Percentiles rank a stretch among this genome's conserved stretches.
phyloP scores from a whole-genome alignment of 2,113 vertebrate species.

The Garra rufa region DNA sequence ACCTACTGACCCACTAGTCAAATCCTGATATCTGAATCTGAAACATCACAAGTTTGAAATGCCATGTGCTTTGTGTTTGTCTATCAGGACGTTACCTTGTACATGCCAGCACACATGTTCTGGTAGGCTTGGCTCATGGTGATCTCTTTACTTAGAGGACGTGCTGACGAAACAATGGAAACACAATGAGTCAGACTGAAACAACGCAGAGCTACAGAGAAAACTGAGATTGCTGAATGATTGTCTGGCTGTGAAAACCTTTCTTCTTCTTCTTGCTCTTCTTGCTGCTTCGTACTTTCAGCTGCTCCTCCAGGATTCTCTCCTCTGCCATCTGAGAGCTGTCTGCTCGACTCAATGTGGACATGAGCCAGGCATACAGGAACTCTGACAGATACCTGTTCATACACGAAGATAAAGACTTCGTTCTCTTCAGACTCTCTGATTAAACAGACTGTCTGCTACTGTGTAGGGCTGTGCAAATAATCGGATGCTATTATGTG shows the following conservation, averaged over 20 bases:
- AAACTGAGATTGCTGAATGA: not conserved
- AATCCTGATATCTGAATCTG: too few relatives aligned
- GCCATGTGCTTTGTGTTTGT: too few relatives aligned
- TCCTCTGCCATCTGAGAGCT: constrained; percentile 98
- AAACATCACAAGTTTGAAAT: too few relatives aligned
- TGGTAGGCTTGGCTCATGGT: constrained; percentile 99
- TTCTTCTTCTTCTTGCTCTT: constrained; percentile 99
- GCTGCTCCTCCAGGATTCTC: constrained; percentile 94
- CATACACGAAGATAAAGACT: not conserved
- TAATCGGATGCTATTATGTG: too few relatives aligned
- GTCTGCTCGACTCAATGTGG: constrained; percentile 94
- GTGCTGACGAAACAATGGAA: constrained; percentile 76
- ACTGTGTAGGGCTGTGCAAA: too few relatives aligned
- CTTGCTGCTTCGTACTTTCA: constrained; percentile 97
- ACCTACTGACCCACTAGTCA: too few relatives aligned
- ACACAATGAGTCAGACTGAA: not conserved
- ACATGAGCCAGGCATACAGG: constrained; percentile 98
- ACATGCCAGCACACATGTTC: constrained; percentile 99
- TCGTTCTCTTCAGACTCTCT: not conserved
- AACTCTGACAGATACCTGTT: constrained; percentile 96
- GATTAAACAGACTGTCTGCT: not conserved
- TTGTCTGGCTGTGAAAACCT: constrained; percentile 68
- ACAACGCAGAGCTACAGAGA: constrained; percentile 13
- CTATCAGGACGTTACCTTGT: constrained; percentile 82
- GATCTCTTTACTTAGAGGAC: constrained; percentile 94